Evolutionary conservation across 2,797 vertebrate genomes (phyloP).

Genomic region (Cyprinodon diabolis): DNA sequence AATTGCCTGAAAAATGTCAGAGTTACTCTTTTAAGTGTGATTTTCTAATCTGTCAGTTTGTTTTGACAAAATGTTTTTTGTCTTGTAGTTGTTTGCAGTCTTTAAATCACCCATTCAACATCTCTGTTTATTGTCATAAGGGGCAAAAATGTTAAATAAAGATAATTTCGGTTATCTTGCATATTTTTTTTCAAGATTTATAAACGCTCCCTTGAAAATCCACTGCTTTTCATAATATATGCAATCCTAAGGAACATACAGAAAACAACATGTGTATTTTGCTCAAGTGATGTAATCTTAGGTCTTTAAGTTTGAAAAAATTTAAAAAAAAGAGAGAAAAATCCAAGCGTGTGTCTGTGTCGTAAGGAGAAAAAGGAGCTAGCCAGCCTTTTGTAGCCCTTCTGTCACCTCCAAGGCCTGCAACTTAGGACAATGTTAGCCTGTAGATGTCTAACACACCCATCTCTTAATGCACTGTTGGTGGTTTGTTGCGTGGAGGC

Average conservation of each 20-base stretch:
- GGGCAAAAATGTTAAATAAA: background rate
- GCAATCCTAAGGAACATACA: background rate
- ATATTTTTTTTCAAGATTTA: background rate
- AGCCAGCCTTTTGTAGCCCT: constrained; percentile 3
- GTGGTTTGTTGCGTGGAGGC: background rate
- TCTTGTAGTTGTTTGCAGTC: no score
- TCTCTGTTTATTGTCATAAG: background rate
- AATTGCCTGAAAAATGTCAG: background rate
- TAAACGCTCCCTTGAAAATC: background rate
- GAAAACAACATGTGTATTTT: background rate
- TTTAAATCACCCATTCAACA: background rate
- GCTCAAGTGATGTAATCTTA: constrained; percentile 11
- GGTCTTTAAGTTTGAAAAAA: constrained; percentile 5
- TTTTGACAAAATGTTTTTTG: no score
- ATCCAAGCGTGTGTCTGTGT: background rate
- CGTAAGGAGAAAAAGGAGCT: constrained; percentile 10
- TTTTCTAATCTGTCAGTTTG: background rate
- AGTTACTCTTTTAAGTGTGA: background rate
- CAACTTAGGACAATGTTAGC: background rate
- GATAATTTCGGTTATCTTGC: background rate
- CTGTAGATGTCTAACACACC: constrained; percentile 12
- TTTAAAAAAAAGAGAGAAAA: constrained; percentile 2
- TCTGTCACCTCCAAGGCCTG: background rate
- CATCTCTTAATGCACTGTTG: constrained; percentile 6
- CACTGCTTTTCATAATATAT: background rate